A percentile compares a stretch with the other conserved stretches of the same genome.
These are phyloP conservation scores for Bradypodion pumilum DNA, from an alignment of 2,797 vertebrate species.

Conservation along the genomic window DNA sequence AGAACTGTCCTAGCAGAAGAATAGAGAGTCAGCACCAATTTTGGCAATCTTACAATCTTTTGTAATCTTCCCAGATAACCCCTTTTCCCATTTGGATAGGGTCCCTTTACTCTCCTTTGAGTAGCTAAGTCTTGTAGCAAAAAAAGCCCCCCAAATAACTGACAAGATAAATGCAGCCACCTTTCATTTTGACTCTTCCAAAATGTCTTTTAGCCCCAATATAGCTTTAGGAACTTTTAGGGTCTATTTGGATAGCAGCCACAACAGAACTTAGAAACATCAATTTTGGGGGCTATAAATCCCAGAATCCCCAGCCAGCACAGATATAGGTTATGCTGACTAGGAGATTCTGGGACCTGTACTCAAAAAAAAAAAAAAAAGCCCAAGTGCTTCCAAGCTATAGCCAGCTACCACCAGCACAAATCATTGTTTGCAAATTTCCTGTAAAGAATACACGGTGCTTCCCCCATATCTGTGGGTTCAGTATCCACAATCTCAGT, in stretches of 20 bases:
- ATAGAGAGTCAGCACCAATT: conserved; percentile 19
- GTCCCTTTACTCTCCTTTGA: too few relatives aligned
- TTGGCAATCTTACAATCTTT: not conserved
- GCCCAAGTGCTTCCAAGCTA: too few relatives aligned
- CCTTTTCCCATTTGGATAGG: not conserved
- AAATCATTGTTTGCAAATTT: not conserved
- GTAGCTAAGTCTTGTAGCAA: not conserved
- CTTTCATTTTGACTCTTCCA: not conserved
- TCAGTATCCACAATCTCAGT: too few relatives aligned
- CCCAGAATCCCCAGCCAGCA: too few relatives aligned
- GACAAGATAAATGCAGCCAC: not conserved
- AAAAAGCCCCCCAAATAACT: not conserved
- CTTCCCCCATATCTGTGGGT: too few relatives aligned
- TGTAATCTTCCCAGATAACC: not conserved
- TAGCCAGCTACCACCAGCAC: not conserved
- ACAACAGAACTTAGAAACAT: not conserved
- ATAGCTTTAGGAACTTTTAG: too few relatives aligned
- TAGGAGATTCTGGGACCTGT: too few relatives aligned
- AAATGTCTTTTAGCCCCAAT: not conserved
- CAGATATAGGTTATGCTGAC: too few relatives aligned
- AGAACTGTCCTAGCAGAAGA: not conserved
- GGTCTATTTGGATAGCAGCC: not conserved
- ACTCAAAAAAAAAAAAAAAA: too few relatives aligned
- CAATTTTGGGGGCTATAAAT: too few relatives aligned
- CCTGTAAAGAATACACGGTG: not conserved